Evolutionary conservation across 2,113 vertebrate genomes (phyloP), one percentile per base, ranked within the genome.

Genomic region (Trogon surrucura): DNA sequence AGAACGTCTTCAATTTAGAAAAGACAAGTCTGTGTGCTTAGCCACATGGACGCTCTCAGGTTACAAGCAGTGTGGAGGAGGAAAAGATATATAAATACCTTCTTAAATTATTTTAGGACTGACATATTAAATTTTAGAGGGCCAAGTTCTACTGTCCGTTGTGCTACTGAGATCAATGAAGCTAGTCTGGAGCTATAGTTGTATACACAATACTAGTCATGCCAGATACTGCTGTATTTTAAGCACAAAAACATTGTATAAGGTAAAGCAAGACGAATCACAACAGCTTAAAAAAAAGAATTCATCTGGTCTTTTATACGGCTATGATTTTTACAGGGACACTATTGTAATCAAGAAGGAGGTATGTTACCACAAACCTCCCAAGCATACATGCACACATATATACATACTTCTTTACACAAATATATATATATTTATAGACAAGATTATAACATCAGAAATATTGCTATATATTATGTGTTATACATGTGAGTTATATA

Each of bases 1-100:
- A 97, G 95, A 98, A 97, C 81, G 11, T 97, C 97, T 96, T 97
- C 97, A 96, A 54, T 79, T 95, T 87, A 81, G 96, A 95, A 97
- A 94, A 91, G 84, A 90, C 88, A 92, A 83, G 89, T 62, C 65
- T 91, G 50, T 86, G 45, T 88, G 80, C 82, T 81, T 45, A 90
- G 88, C 75, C 93, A 93, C 91, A 94, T 48, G 85, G 92, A 95
- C 11, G 13, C 23, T 95, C 92, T 95, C 91, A 66, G 60, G 72
- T 94, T 91, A 86, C 91, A 96, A 79, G 44, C 41, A 70, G 58
- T 14, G 38, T 66, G 58, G 65, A 96, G 78, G 54, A 92, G 64
- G 32, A 91, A 38, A 53, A 91, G 15, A 69, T 25, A n/a, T 16
- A 85, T 64, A 58, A 93, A 94, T 93, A 72, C n/a, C 34, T 92